Evolutionary conservation across 2,113 vertebrate species (phyloP), one percentile per base, ranked within the genome.

Genomic region (Sebastes schlegelii): DNA sequence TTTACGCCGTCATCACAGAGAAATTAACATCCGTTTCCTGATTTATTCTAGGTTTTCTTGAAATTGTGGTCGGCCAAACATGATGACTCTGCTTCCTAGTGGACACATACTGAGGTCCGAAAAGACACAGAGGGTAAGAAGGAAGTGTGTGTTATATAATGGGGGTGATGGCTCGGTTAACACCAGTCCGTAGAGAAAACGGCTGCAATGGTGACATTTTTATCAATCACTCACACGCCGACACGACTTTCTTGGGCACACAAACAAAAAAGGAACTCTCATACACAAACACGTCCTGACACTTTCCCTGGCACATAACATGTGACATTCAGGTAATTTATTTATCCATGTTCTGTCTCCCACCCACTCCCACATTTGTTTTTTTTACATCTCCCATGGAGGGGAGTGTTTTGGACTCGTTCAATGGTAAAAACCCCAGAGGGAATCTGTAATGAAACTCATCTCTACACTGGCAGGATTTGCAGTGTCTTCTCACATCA

Each of bases 391-490:
- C 60, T 78, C 8, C 26, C 17, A 10, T 26, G 1, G 16, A 48
- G 43, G 14, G 34, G 3, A 4, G 73, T 77, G 66, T 23, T 21
- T 17, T 16, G 26, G 79, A 77, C 54, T 34, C 42, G 43, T 87
- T 84, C 83, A 65, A 4, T 74, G 75, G 17, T 64, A 70, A 87
- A 79, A 85, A 68, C 0, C 63, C 77, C 6, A 0, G 19, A 85
- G 82, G 83, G 66, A 77, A 75, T 74, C 70, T 77, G 76, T 81
- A 83, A 85, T 83, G 55, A 75, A 89, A 82, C 80, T 81, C 86
- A 54, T 84, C 16, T 43, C 23, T 45, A 45, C 62, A 45, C 66
- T 17, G 42, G 69, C 83, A 60, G 70, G 66, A 85, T 89, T 66
- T 68, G 45, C 78, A 64, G 60, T 51, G 77, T 84, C 77, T 66